Evolutionary conservation across 2,113 vertebrate species (phyloP), one percentile per base, ranked within the genome.

Genomic region (Anolis carolinensis): DNA sequence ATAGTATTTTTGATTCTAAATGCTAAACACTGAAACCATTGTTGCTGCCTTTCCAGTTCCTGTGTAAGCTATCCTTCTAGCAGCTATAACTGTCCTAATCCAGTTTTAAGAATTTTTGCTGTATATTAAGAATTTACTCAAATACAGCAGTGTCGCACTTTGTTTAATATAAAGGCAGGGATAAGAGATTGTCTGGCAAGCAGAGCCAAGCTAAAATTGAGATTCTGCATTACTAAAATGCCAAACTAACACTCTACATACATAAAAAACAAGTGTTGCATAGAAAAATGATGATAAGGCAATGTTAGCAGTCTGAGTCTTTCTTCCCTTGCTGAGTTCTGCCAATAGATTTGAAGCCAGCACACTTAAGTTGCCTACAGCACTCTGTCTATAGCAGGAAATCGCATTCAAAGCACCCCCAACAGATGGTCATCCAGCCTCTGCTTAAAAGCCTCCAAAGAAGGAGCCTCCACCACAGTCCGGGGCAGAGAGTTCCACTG

Each of bases 181-280:
- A 70, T 6, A 50, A 20, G 44, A 52, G 20, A 52, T 70, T 34
- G 48, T 52, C 9, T n/a, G 44, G 71, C 52, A 62, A 44, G 55
- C 70, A 62, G 25, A 83, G 16, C 32, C 27, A 32, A 83, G 34
- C n/a, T 68, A 74, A 36, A 8, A 32, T 1, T 0, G 1, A 81
- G 67, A 36, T 74, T 9, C 75, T 52, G 81, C 70, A 3, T 36
- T 52, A 88, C 85, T 0, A 27, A 62, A 62, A 79, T 65, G 13
- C 77, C 89, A 89, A 82, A 71, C 72, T 1, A 80, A 0, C 82
- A 83, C n/a, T 65, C 70, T 30, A 36, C 32, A 73, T 59, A 62
- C 23, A 18, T 27, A 82, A 73, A 20, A 20, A 36, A 16, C 9
- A 82, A 52, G 32, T 34, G 67, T 55, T 25, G 11, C 20, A 27